Evolutionary conservation across 2,113 vertebrate genomes (phyloP).

Genomic region (Pao palembangensis): DNA sequence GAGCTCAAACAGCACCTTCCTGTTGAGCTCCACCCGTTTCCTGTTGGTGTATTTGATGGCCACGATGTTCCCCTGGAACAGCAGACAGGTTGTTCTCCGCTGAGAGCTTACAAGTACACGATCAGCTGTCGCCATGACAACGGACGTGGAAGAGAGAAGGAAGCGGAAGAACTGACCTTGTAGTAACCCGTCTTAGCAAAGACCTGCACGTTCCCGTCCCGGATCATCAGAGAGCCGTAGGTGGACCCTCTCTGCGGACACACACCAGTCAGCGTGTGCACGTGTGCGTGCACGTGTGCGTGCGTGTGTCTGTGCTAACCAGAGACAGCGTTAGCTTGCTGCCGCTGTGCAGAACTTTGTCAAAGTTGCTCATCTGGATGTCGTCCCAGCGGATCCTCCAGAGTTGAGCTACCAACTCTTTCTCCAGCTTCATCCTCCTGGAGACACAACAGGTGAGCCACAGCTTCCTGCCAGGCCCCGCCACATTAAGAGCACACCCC

Average conservation of each 20-base stretch:
- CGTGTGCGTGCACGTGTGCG: slow-evolving; percentile 1
- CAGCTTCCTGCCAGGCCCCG: too few species aligned
- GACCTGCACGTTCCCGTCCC: slow-evolving; percentile 87
- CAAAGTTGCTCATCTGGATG: slow-evolving; percentile 83
- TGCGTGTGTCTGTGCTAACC: slow-evolving; percentile 64
- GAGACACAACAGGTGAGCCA: not conserved
- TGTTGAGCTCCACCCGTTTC: slow-evolving; percentile 89
- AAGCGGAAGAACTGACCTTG: slow-evolving; percentile 75
- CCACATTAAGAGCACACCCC: too few species aligned
- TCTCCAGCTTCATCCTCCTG: slow-evolving; percentile 92
- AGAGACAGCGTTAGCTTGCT: slow-evolving; percentile 88
- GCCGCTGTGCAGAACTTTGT: slow-evolving; percentile 81
- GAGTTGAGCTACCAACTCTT: slow-evolving; percentile 88
- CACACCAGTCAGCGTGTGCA: not conserved
- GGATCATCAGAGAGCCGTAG: slow-evolving; percentile 85
- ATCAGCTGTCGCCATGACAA: too few species aligned
- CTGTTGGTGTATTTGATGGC: slow-evolving; percentile 85
- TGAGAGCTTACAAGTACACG: too few species aligned
- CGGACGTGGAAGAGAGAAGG: not conserved
- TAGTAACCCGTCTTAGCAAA: slow-evolving; percentile 92
- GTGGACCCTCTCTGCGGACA: slow-evolving; percentile 85
- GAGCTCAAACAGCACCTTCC: slow-evolving; percentile 87
- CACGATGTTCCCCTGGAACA: slow-evolving; percentile 85
- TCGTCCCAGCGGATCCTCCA: slow-evolving; percentile 91
- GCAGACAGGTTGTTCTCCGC: not conserved